A percentile compares a stretch with the other conserved stretches of the same genome.
phyloP scores from a whole-genome alignment of 2,888 invertebrate species.

The Leptogaster cylindrica region DNA sequence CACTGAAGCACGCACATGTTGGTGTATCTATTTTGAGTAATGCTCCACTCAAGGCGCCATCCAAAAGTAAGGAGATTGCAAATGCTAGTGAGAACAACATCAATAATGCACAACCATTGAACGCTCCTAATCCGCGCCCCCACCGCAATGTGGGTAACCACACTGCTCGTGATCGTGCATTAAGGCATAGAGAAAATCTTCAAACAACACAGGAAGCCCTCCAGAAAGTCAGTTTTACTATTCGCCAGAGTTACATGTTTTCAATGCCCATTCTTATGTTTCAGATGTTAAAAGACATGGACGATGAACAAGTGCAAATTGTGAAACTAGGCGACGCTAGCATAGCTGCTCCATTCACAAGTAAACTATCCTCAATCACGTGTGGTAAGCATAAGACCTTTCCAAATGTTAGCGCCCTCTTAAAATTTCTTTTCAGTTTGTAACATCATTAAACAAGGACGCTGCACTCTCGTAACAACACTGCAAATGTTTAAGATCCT shows the following conservation, averaged over 20 bases:
- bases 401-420: too few species aligned
- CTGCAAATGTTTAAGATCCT: conserved; percentile 99
- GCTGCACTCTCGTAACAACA: conserved; percentile 98
- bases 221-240: conserved; percentile 49
- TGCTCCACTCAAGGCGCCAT: conserved; percentile 69
- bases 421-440: conserved; percentile 74
- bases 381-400: conserved; percentile 81
- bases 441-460: conserved; percentile 98
- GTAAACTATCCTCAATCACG: conserved; percentile 92
- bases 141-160: conserved; percentile 49
- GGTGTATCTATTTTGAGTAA: conserved; percentile 90
- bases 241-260: neutral
- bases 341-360: conserved; percentile 99
- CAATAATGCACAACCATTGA: too few species aligned
- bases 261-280: neutral
- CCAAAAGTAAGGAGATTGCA: conserved; percentile 44
- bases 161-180: conserved; percentile 56
- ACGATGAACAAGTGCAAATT: conserved; percentile 85
- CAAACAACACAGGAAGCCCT: conserved; percentile 56
- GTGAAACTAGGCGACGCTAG: conserved; percentile 98
- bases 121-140: neutral
- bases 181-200: conserved; percentile 57
- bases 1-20: conserved; percentile 97
- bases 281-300: conserved; percentile 78
- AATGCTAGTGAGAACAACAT: conserved; percentile 29